Conservation (phyloP, 1,140 invertebrate genomes). For the Bilobella aurantiaca region DNA sequence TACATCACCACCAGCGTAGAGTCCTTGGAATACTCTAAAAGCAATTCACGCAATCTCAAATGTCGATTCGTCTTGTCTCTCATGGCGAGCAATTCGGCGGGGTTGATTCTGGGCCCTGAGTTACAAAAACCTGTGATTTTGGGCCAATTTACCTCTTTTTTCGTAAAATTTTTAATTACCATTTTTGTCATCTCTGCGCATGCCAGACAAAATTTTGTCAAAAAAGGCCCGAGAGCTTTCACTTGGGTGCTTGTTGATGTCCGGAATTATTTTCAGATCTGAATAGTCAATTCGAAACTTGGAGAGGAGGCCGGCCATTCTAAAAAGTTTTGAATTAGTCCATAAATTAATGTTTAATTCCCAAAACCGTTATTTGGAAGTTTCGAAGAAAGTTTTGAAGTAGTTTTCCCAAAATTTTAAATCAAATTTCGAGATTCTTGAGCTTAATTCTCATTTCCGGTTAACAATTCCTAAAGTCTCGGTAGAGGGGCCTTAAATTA, state of each 20-base stretch:
- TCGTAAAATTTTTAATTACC: conserved; percentile 42
- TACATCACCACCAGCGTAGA: conserved; percentile 83
- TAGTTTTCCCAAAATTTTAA: too few relatives aligned
- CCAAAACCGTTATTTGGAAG: too few relatives aligned
- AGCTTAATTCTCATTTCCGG: too few relatives aligned
- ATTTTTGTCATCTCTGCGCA: conserved; percentile 48
- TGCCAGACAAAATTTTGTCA: conserved; percentile 55
- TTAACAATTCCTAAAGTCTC: too few relatives aligned
- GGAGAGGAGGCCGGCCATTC: conserved; percentile 85
- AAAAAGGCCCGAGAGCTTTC: conserved; percentile 67
- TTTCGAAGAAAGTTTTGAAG: too few relatives aligned
- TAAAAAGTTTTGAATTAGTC: conserved; percentile 40
- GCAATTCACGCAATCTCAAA: conserved; percentile 72
- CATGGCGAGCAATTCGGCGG: conserved; percentile 69
- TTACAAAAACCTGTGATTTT: conserved; percentile 35
- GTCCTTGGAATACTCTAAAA: conserved; percentile 71
- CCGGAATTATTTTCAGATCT: conserved; percentile 77
- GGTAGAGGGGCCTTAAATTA: too few relatives aligned
- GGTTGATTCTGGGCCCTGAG: conserved; percentile 53
- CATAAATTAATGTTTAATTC: too few relatives aligned
- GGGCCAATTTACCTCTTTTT: neutral
- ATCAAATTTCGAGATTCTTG: too few relatives aligned
- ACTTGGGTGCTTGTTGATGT: conserved; percentile 63
- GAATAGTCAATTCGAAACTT: conserved; percentile 96
- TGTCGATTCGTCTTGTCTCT: conserved; percentile 86